Base-by-base conservation (phyloP, 2,888 invertebrate genomes). In the Troides oblongomaculatus region DNA sequence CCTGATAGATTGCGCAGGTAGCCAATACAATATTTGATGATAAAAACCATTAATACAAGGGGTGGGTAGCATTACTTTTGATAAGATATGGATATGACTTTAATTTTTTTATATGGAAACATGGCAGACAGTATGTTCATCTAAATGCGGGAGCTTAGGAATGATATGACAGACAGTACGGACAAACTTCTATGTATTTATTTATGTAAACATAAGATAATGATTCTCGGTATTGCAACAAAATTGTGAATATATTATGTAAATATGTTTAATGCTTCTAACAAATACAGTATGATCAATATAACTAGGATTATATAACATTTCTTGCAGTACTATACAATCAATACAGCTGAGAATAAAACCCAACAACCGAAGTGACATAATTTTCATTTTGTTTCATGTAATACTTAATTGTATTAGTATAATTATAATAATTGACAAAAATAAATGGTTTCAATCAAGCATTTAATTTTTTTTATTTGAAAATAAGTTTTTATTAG, bases 351-450 rank as follows among this genome's bases (percentile, higher is more conserved):
- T 53, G n/a, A n/a, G 18, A n/a, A 53, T 53, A 3, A 53, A 53
- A 53, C 4, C 7, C n/a, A 8, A n/a, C 6, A n/a, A n/a, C n/a
- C 18, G n/a, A n/a, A 53, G 53, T 53, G 53, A n/a, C 53, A 53
- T n/a, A n/a, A 53, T 53, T n/a, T 53, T 53, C n/a, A n/a, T 12
- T 53, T n/a, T 53, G 18, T 53, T 53, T n/a, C n/a, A 4, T n/a
- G 18, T 53, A 53, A 53, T 53, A 53, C 53, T n/a, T 53, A n/a
- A 53, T n/a, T 53, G 39, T 17, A n/a, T 63, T 7, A 63, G 53
- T 63, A 53, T 53, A 53, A 53, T n/a, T 53, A 53, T n/a, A n/a
- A 53, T 53, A 53, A n/a, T 53, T 5, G 18, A 7, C n/a, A 53
- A n/a, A 53, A 53, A 53, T 53, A 53, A 53, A 53, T 53, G n/a